Evolutionary conservation across 2,797 vertebrate genomes (phyloP).

Genomic region (Erithacus rubecula): DNA sequence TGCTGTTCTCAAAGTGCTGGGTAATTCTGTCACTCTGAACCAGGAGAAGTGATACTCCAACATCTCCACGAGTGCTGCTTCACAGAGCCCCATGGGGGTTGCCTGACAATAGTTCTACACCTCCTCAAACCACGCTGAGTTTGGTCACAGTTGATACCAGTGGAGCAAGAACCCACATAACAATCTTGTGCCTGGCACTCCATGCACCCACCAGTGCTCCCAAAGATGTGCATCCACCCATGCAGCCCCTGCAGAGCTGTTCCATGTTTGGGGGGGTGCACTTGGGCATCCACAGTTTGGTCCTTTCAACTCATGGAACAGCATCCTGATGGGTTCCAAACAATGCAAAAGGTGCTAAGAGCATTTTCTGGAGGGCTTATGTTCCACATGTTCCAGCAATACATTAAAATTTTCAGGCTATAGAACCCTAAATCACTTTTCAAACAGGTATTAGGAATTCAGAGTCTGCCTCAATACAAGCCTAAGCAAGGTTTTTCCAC

Average conservation of each 20-base stretch:
- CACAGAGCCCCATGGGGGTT: neutral
- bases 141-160: neutral
- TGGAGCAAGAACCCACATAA: neutral
- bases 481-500: neutral
- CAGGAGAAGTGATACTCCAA: neutral
- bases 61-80: neutral
- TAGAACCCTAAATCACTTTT: neutral
- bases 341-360: neutral
- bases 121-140: neutral
- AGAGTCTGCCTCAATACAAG: neutral
- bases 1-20: neutral
- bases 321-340: neutral
- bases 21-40: neutral
- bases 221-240: neutral
- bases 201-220: neutral
- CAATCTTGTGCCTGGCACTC: neutral
- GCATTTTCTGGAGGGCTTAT: neutral
- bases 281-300: rapidly evolving
- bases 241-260: rapidly evolving
- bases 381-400: neutral
- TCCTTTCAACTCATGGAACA: neutral
- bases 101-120: neutral
- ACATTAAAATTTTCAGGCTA: neutral
- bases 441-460: neutral
- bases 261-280: neutral